Conservation (phyloP, 2,113 vertebrate species). For the Gopherus evgoodei region DNA sequence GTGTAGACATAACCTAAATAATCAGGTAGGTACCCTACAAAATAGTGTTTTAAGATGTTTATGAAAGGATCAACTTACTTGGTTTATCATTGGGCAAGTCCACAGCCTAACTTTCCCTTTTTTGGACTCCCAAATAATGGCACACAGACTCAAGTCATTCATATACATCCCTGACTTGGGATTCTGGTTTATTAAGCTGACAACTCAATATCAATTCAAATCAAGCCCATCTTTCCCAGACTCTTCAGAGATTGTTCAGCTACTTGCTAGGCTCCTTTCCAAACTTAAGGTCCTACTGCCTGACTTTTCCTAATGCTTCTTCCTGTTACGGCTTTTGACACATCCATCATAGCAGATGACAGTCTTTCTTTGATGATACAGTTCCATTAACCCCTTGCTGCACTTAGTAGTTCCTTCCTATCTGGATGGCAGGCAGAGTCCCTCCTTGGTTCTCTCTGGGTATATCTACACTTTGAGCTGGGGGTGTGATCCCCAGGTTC, state of each 20-base stretch:
- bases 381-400: background rate
- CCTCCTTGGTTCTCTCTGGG: background rate
- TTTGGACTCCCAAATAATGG: background rate
- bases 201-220: background rate
- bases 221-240: background rate
- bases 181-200: background rate
- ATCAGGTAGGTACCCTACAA: background rate
- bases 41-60: background rate
- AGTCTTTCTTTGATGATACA: background rate
- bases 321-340: background rate
- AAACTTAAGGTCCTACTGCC: background rate
- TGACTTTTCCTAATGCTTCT: no score
- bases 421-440: background rate
- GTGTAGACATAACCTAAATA: background rate
- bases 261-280: background rate
- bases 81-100: background rate
- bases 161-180: background rate
- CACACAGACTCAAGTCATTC: background rate
- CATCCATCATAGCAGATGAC: background rate
- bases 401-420: background rate
- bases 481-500: no score
- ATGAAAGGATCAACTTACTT: background rate
- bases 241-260: background rate
- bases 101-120: background rate
- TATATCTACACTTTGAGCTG: no score